Evolutionary conservation across 2,113 vertebrate genomes (phyloP), one percentile per base, ranked within the genome.

Genomic region (Orientallactaga bullata): DNA sequence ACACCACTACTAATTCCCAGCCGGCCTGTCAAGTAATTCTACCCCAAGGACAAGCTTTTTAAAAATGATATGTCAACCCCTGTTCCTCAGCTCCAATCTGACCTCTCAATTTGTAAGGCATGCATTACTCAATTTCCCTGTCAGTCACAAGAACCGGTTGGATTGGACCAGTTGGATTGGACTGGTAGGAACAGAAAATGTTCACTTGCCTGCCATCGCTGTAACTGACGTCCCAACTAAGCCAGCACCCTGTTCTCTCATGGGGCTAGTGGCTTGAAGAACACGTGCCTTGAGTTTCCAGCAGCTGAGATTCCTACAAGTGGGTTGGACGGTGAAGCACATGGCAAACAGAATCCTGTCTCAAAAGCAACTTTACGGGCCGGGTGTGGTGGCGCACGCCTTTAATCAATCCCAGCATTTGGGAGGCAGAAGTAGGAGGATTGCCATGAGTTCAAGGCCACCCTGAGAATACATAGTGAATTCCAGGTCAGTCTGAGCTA

Each of bases 11-110:
- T 39, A 88, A 74, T 77, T 92, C n/a, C 94, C 63, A 93, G 80
- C 84, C 82, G 82, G 85, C 79, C 55, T 68, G 83, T 91, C 92
- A 94, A 74, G 95, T 95, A 96, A 96, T 90, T 93, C 94, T 94
- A 95, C 85, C 92, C 95, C 92, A 96, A 96, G 97, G 94, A 94
- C 96, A 94, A 93, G 84, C n/a, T 95, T 94, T 96, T 80, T 85
- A 82, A 88, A 96, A 95, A 94, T 72, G 95, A 35, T 65, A 35
- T 51, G 73, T 79, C 92, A 95, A 83, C 74, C 78, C 61, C 89
- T 96, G 42, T 88, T 91, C 72, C 85, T 94, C 89, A 6, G 71
- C 89, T 85, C 85, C 80, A 63, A 39, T 69, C 71, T 74, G 79
- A 77, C 89, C 35, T 95, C 94, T 91, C 72, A 47, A 76, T 95